Conservation (phyloP, 2,888 invertebrate species). For the Metacarcinus magister region DNA sequence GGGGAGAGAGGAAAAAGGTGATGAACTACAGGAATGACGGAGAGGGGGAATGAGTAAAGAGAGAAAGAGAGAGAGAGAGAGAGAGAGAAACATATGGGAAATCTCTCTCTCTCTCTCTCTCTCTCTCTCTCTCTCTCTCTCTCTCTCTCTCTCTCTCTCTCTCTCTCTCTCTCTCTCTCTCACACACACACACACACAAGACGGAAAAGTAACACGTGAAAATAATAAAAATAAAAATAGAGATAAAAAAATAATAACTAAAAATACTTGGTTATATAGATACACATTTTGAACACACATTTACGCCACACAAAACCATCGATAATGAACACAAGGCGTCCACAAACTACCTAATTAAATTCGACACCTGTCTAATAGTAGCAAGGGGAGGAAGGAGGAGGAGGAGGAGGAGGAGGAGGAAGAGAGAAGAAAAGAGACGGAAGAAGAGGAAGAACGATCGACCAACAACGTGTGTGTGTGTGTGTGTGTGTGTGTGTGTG, state of each 20-base stretch:
- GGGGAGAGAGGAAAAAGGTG: conserved; percentile 53
- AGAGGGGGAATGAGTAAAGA: not conserved
- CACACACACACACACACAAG: conserved; percentile 14
- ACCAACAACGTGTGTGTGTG: no score
- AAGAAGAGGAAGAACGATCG: not conserved
- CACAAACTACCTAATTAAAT: conserved; percentile 29
- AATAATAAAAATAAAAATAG: not conserved
- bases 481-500: no score
- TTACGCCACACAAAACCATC: not conserved
- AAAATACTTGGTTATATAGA: not conserved
- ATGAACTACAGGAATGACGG: conserved; percentile 55
- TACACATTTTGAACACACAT: no score
- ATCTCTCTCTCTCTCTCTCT: conserved; percentile 38
- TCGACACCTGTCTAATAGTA: not conserved
- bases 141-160: not conserved
- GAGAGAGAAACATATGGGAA: not conserved
- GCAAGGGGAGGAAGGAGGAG: not conserved
- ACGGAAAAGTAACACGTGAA: not conserved
- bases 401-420: not conserved
- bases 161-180: not conserved
- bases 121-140: conserved; percentile 30
- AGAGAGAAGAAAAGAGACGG: not conserved
- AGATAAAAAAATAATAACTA: not conserved
- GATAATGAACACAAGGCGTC: not conserved
- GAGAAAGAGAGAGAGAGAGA: conserved; percentile 6